Conservation (phyloP, 2,113 vertebrate species). For the Nothobranchius furzeri region DNA sequence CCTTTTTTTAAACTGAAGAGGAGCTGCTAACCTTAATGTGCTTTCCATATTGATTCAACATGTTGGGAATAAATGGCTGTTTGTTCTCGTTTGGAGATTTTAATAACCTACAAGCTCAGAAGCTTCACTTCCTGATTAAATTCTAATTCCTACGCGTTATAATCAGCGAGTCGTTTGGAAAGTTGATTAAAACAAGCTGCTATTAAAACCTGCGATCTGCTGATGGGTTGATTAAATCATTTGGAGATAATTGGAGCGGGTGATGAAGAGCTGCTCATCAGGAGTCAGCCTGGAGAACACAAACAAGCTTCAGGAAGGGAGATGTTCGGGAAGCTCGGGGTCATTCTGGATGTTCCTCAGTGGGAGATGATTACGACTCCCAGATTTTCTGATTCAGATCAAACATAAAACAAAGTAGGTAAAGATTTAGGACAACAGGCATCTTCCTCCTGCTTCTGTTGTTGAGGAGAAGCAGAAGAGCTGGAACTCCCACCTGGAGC, state of each 20-base stretch:
- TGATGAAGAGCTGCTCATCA: slow-evolving; percentile 34
- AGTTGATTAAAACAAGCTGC: slow-evolving; percentile 23
- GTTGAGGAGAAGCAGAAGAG: no score
- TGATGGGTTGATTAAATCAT: slow-evolving; percentile 40
- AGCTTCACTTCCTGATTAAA: slow-evolving; percentile 9
- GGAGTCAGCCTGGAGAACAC: slow-evolving; percentile 34
- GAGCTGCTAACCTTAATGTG: neutral
- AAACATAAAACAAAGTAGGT: no score
- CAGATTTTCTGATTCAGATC: no score
- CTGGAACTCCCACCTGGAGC: no score
- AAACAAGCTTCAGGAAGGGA: slow-evolving; percentile 45
- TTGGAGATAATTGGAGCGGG: slow-evolving; percentile 35
- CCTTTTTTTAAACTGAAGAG: neutral
- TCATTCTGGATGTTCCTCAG: slow-evolving; percentile 28
- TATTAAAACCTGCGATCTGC: slow-evolving; percentile 24
- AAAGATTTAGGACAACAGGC: no score
- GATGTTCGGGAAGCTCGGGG: neutral
- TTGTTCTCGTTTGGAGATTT: slow-evolving; percentile 9
- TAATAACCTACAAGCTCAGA: slow-evolving; percentile 19
- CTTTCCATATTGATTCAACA: neutral
- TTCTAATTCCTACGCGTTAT: slow-evolving; percentile 8
- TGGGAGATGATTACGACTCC: neutral
- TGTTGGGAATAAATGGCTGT: neutral
- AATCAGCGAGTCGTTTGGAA: slow-evolving; percentile 14
- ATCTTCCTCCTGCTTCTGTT: no score